Percentiles rank a stretch among this genome's conserved stretches.
These are phyloP conservation scores for Balaeniceps rex DNA, from an alignment of 2,113 vertebrate genomes.

Conservation along the genomic window DNA sequence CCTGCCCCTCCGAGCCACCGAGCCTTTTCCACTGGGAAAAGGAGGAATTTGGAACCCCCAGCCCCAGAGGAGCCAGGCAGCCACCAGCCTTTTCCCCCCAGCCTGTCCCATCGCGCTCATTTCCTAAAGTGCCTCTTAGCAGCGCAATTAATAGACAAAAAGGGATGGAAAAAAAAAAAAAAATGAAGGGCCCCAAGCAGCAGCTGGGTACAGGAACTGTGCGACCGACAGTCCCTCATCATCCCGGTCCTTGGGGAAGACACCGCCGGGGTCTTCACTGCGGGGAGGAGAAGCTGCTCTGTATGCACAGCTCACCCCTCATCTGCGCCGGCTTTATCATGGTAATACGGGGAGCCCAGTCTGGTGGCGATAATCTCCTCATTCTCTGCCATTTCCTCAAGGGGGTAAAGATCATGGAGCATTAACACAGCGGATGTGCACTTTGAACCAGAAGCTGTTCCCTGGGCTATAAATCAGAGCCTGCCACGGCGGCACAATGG, in stretches of 20 bases:
- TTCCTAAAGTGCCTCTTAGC: background rate
- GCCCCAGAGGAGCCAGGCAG: background rate
- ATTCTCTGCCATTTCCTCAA: constrained; percentile 45
- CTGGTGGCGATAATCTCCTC: constrained; percentile 55
- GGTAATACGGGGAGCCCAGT: constrained; percentile 33
- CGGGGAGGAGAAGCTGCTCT: background rate
- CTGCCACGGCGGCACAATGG: constrained; percentile 7
- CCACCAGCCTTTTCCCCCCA: background rate
- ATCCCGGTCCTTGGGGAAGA: background rate
- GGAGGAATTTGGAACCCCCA: background rate
- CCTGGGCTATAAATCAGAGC: constrained; percentile 40
- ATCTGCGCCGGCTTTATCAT: constrained; percentile 27
- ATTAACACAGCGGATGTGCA: constrained; percentile 48
- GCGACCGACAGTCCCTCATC: background rate
- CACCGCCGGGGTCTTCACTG: fast-evolving
- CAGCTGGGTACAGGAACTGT: background rate
- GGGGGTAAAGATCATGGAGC: constrained; percentile 57
- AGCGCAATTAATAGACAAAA: background rate
- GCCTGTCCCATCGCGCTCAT: background rate
- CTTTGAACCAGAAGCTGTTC: constrained; percentile 61
- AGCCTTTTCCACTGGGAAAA: background rate
- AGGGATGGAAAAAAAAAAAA: background rate
- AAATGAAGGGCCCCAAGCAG: background rate
- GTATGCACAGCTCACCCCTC: background rate
- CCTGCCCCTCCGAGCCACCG: background rate